Conservation (phyloP, 2,888 invertebrate species). For the Caenorhabditis japonica region DNA sequence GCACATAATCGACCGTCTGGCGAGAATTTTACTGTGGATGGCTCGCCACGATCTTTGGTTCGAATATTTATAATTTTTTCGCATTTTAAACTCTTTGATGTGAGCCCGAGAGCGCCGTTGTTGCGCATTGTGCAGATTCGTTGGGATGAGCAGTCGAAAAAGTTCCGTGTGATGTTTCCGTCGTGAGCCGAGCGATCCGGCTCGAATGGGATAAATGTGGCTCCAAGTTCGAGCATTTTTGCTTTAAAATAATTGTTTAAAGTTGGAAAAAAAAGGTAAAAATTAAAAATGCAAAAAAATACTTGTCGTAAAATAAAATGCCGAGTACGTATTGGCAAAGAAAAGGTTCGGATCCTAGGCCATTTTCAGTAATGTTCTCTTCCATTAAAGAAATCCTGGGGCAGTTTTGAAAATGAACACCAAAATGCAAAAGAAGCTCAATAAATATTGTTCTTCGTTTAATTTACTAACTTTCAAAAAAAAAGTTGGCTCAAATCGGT, state of each 20-base stretch:
- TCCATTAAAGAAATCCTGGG: too few relatives aligned
- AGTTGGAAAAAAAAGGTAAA: neutral
- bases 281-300: too few relatives aligned
- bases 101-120: conserved; percentile 68
- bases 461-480: too few relatives aligned
- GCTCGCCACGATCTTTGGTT: conserved; percentile 60
- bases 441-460: too few relatives aligned
- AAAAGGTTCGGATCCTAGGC: too few relatives aligned
- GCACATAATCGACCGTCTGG: conserved; percentile 55
- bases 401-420: neutral
- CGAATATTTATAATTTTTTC: conserved; percentile 60
- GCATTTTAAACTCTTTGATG: conserved; percentile 59
- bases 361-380: too few relatives aligned
- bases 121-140: conserved; percentile 68
- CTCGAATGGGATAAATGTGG: conserved; percentile 85
- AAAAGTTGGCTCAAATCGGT: too few relatives aligned
- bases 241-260: conserved; percentile 8
- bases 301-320: too few relatives aligned
- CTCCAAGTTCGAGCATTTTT: conserved; percentile 65
- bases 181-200: conserved; percentile 79
- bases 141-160: conserved; percentile 51
- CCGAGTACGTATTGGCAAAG: too few relatives aligned
- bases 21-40: conserved; percentile 55
- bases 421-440: too few relatives aligned
- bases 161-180: conserved; percentile 51